Evolutionary conservation across 2,888 invertebrate genomes (phyloP).

Genomic region (Actias luna): DNA sequence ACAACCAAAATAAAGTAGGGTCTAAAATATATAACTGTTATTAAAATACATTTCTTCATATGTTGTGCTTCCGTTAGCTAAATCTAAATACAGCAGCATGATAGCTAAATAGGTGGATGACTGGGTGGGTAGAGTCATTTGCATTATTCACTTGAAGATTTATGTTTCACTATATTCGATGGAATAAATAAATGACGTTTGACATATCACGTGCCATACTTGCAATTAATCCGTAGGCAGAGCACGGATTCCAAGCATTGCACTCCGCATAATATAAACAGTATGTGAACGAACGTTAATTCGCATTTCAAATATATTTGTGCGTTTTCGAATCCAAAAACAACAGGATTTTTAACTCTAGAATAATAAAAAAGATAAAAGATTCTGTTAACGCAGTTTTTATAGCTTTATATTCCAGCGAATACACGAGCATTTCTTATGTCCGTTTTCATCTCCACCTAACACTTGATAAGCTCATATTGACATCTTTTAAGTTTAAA

Average conservation of each 20-base stretch:
- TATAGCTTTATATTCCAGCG: not conserved
- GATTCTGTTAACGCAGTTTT: not conserved
- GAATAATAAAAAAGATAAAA: not conserved
- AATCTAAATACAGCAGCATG: not conserved
- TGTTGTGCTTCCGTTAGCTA: not conserved
- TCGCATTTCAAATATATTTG: not conserved
- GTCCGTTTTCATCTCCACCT: too few species aligned
- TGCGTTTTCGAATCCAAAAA: not conserved
- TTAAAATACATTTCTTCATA: not conserved
- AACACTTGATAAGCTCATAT: too few species aligned
- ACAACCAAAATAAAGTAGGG: too few species aligned
- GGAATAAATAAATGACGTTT: slow-evolving; percentile 28
- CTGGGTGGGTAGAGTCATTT: not conserved
- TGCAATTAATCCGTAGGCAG: slow-evolving; percentile 46
- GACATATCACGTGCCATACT: slow-evolving; percentile 40
- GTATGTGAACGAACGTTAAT: slow-evolving; percentile 1
- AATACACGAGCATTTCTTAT: not conserved
- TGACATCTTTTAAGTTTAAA: too few species aligned
- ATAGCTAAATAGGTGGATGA: not conserved
- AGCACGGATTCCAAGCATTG: slow-evolving; percentile 41
- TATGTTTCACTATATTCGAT: slow-evolving; percentile 10
- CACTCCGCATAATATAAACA: slow-evolving; percentile 36
- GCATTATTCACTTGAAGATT: not conserved
- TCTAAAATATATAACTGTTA: not conserved
- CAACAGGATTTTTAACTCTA: not conserved